Evolutionary conservation across 2,113 vertebrate species (phyloP).

Genomic region (Albula goreensis): DNA sequence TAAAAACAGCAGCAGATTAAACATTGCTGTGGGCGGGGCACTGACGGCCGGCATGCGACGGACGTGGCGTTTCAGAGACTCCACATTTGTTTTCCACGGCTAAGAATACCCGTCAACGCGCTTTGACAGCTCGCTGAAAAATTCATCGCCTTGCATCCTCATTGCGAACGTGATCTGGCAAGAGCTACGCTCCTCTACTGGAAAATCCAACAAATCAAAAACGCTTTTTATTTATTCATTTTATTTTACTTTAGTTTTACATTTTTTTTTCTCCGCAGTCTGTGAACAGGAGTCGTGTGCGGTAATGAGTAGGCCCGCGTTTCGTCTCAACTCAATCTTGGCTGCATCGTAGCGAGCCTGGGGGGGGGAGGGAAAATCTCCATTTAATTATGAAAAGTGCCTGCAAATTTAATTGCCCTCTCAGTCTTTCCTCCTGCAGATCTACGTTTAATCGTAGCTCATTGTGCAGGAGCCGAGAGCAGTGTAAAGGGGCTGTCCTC

Average conservation of each 20-base stretch:
- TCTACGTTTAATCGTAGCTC: background rate
- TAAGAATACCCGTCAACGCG: constrained; percentile 10
- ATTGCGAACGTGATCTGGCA: background rate
- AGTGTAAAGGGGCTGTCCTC: background rate
- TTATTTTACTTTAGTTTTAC: background rate
- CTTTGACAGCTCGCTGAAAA: constrained; percentile 29
- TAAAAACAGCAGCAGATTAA: constrained; percentile 51
- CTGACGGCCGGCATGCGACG: constrained; percentile 11
- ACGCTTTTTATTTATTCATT: too few relatives aligned
- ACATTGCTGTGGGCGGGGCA: constrained; percentile 48
- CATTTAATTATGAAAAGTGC: background rate
- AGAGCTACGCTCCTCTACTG: background rate
- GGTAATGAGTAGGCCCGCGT: too few relatives aligned
- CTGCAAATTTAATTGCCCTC: background rate
- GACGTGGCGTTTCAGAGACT: constrained; percentile 1
- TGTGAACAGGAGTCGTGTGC: background rate
- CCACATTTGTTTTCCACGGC: constrained; percentile 36
- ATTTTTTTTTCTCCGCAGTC: background rate
- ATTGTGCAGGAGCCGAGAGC: background rate
- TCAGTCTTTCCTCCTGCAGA: background rate
- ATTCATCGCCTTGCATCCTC: constrained; percentile 31
- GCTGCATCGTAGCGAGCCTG: background rate
- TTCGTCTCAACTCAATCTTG: background rate
- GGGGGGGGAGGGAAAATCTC: background rate
- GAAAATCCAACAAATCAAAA: background rate